Evolutionary conservation across 2,113 vertebrate genomes (phyloP), one percentile per base, ranked within the genome.

Genomic region (Scartelaos histophorus): DNA sequence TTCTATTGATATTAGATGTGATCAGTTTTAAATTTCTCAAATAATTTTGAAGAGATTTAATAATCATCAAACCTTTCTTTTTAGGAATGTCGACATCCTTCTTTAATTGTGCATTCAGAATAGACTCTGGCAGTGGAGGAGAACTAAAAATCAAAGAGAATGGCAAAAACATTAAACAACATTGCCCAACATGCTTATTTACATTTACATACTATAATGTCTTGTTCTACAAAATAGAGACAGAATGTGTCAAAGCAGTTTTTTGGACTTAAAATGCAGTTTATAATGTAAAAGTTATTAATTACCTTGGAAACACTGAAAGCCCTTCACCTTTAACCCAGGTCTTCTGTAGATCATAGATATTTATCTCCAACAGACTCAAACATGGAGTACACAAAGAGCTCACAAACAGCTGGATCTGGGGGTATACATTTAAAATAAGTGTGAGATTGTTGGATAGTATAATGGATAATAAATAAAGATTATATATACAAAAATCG

Each of bases 251-350:
- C 35, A 38, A 7, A 38, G 9, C 35, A n/a, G n/a, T n/a, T n/a
- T n/a, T n/a, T n/a, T 38, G 35, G 1, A 7, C 35, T 3, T 38
- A 38, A 7, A 3, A 38, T 38, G 35, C 35, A 38, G 10, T 25
- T 29, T 29, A 57, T 25, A 60, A 13, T 10, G 13, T 29, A 16
- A 61, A 17, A 17, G 13, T 9, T 25, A 29, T 61, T n/a, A 2
- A 61, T 82, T 87, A 97, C 96, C 96, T 95, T 56, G 95, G 92
- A 78, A 95, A 80, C 77, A 95, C 92, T 0, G 92, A 94, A 17
- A 96, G 90, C 11, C 10, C 57, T 62, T 76, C 73, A 15, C 67
- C 43, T 1, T 34, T 25, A 60, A 43, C 21, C 66, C 0, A 0
- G 11, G 5, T 49, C n/a, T 73, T 80, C 49, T 73, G 66, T 38